These are phyloP conservation scores for Lutjanus erythropterus DNA, from an alignment of 2,113 vertebrate species.

Conservation along the genomic window DNA sequence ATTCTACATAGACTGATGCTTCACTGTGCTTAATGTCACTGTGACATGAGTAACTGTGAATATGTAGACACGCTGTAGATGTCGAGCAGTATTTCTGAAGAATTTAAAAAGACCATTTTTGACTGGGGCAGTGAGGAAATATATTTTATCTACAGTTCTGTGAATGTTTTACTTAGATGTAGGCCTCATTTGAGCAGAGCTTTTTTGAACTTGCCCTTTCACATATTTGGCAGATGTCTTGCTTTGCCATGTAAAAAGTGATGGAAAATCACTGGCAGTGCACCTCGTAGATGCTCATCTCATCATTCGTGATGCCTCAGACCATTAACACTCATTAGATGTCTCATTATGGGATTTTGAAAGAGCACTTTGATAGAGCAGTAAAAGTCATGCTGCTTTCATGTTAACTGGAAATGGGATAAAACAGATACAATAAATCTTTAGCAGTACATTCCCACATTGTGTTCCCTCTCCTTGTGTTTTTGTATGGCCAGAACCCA, in stretches of 20 bases:
- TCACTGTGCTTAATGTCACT: no score
- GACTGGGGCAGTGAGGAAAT: not conserved
- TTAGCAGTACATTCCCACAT: not conserved
- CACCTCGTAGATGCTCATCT: slow-evolving; percentile 12
- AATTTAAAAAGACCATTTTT: not conserved
- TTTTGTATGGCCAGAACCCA: not conserved
- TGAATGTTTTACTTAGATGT: not conserved
- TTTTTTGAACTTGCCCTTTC: not conserved
- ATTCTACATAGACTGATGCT: no score
- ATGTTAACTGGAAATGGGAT: slow-evolving; percentile 15
- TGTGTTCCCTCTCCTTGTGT: slow-evolving; percentile 3
- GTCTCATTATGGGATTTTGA: slow-evolving; percentile 29
- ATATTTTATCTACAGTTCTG: not conserved
- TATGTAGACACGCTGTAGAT: not conserved
- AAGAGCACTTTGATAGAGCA: slow-evolving; percentile 9
- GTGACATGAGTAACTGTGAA: not conserved
- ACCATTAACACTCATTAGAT: slow-evolving; percentile 18
- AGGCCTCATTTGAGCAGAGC: not conserved
- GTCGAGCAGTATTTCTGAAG: not conserved
- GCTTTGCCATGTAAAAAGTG: not conserved
- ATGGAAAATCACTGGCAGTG: slow-evolving; percentile 24
- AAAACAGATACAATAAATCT: not conserved
- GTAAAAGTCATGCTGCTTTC: not conserved
- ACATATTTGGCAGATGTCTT: not conserved
- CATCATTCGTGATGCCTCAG: slow-evolving; percentile 5